Evolutionary conservation across 53 echinoderm and acorn worm species (phyloP).

Genomic region (Holothuria leucospilota): DNA sequence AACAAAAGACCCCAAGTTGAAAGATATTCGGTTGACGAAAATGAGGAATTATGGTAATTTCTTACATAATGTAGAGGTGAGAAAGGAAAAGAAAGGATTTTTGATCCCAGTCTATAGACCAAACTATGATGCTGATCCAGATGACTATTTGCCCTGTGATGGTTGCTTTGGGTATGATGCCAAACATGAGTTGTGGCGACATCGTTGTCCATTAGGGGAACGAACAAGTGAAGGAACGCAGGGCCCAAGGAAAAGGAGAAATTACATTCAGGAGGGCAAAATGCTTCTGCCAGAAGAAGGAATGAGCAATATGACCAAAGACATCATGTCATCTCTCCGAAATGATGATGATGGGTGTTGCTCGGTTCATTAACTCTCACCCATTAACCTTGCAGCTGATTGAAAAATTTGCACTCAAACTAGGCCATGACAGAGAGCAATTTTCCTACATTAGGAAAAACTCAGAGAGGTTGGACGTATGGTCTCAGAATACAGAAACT

Average conservation of each 20-base stretch:
- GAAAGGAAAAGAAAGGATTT: conserved; percentile 55
- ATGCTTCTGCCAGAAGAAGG: conserved; percentile 36
- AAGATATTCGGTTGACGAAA: conserved; percentile 62
- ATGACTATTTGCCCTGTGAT: conserved; percentile 62
- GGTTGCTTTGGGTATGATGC: conserved; percentile 63
- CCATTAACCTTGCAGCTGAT: conserved; percentile 61
- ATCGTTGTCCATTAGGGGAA: conserved; percentile 46
- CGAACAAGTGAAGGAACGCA: background rate
- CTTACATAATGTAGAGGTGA: conserved; percentile 65
- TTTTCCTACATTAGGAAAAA: conserved; percentile 27
- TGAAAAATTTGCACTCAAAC: conserved; percentile 55
- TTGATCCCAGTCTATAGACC: conserved; percentile 65
- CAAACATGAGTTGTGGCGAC: conserved; percentile 68
- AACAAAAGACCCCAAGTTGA: conserved; percentile 57
- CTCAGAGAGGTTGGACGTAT: conserved; percentile 30
- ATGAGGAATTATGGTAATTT: conserved; percentile 75
- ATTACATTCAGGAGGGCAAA: conserved; percentile 19
- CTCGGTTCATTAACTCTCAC: conserved; percentile 47
- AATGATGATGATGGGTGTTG: conserved; percentile 33
- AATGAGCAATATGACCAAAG: conserved; percentile 7
- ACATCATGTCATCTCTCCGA: conserved; percentile 27
- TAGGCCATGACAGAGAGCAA: conserved; percentile 35
- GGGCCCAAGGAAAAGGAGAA: conserved; percentile 4
- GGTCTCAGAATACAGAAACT: conserved; percentile 4
- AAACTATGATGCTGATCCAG: conserved; percentile 37